Base-by-base conservation (phyloP, 2,888 invertebrate genomes). In the Macaria notata region DNA sequence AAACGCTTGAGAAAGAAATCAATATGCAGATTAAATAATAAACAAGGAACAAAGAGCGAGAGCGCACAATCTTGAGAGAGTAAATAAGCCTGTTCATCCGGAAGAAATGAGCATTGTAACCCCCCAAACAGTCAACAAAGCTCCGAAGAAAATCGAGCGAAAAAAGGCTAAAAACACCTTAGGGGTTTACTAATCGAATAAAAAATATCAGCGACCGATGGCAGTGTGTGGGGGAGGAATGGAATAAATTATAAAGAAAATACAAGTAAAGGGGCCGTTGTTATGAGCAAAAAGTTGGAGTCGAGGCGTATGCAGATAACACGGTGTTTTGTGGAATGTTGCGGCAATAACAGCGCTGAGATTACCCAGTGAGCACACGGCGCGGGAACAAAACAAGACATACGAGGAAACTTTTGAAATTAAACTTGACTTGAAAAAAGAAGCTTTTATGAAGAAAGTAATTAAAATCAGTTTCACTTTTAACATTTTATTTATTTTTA, bases 101-200 rank as follows among this genome's bases (percentile, higher is more conserved):
- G 83, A 88, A 88, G 88, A 87, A 91, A 89, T 86, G 87, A 89
- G 84, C 84, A 88, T 85, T 83, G 84, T 81, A 83, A 84, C 89
- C 87, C 88, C 68, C 81, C 85, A 79, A 89, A 86, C 87, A 90
- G 89, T 89, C 89, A 90, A 91, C 90, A 90, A 90, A 88, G 89
- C 90, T 88, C 88, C 83, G 88, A 92, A 90, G 91, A 91, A 92
- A 92, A 92, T 91, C 89, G 90, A 89, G 86, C 91, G 90, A 91
- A 91, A 92, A 92, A 92, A 90, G 90, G 88, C 92, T 92, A 92
- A 92, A 92, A 92, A 92, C 92, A 92, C 92, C 92, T 92, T 88
- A 84, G 92, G 92, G 92, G 92, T 89, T 91, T 92, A 90, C 92
- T 92, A 92, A 92, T 92, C 92, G 92, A 92, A 92, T 92, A 92